A percentile compares a stretch with the other conserved stretches of the same genome.
Evolutionary conservation across 35 echinoderm and acorn worm genomes (phyloP).

Genomic region (Diadema setosum): DNA sequence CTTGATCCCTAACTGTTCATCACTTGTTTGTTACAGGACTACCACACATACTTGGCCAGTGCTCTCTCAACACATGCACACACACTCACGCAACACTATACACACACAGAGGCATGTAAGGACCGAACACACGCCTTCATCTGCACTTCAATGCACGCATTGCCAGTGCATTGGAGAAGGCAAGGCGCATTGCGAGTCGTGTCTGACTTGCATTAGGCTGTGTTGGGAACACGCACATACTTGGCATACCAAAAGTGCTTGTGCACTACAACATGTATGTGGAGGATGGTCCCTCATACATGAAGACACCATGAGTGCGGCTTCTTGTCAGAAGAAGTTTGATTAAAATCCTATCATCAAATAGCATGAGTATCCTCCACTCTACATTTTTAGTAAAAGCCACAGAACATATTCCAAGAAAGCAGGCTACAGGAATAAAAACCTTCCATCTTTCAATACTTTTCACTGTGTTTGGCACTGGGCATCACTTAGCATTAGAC

Average conservation of each 20-base stretch:
- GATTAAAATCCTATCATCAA: too few species aligned
- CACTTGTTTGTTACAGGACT: slow-evolving; percentile 5
- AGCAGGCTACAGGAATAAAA: too few species aligned
- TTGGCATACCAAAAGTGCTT: not conserved
- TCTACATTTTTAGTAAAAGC: too few species aligned
- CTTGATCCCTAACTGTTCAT: not conserved
- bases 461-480: too few species aligned
- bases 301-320: too few species aligned
- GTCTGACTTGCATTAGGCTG: not conserved
- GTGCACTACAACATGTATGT: not conserved
- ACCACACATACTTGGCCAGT: not conserved
- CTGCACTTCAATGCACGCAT: not conserved
- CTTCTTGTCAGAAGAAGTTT: too few species aligned
- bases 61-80: not conserved
- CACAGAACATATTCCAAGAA: too few species aligned
- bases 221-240: not conserved
- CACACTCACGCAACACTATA: not conserved
- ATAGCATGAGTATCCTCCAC: too few species aligned
- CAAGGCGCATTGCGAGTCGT: too few species aligned
- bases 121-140: not conserved
- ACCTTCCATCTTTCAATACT: too few species aligned
- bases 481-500: too few species aligned
- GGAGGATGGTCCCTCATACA: not conserved
- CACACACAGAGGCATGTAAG: not conserved
- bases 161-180: not conserved